Evolutionary conservation across 64 coral and sea anemone species (phyloP), one percentile per base, ranked within the genome.

Genomic region (Catalaphyllia jardinei): DNA sequence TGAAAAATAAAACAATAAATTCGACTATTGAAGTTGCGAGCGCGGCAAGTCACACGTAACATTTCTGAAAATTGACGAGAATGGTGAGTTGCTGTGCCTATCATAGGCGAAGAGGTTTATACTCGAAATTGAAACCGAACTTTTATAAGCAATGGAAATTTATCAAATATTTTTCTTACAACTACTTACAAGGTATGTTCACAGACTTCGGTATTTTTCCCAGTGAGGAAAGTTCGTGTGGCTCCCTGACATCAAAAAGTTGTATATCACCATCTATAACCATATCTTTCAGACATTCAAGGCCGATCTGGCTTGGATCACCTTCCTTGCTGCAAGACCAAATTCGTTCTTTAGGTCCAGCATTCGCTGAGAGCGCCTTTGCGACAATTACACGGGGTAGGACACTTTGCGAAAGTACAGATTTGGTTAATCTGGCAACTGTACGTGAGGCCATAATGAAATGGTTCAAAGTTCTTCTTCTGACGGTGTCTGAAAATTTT

Each of bases 201-300:
- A 89, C 76, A 29, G 91, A 46, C 5, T 67, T 72, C 39, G 92
- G 91, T 90, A 96, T 96, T 76, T 87, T 93, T 22, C 95, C 95
- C 19, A 67, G 24, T 29, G 89, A 80, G 50, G 89, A 67, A 16
- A 96, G 75, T 29, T 96, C 95, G 83, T 96, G 75, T 4, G 95
- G 91, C 83, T 96, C 95, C 8, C 95, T 91, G 14, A 96, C 95
- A 91, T 96, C 95, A 73, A 96, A 90, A 3, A 96, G 84, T 46
- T 93, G 91, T 55, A 96, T 74, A 71, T 91, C 79, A 22, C 60
- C 90, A 62, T 86, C 75, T 39, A 50, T 60, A 14, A 93, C 51
- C 75, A 97, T 88, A 83, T 97, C 79, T 73, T 86, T 91, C 7
- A 97, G 55, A 54, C 90, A 92, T 16, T 85, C 62, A 24, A 85